Percentiles rank a stretch among this genome's conserved stretches.
phyloP scores from a whole-genome alignment of 2,888 invertebrate genomes.

The Orthonychiurus folsomi region DNA sequence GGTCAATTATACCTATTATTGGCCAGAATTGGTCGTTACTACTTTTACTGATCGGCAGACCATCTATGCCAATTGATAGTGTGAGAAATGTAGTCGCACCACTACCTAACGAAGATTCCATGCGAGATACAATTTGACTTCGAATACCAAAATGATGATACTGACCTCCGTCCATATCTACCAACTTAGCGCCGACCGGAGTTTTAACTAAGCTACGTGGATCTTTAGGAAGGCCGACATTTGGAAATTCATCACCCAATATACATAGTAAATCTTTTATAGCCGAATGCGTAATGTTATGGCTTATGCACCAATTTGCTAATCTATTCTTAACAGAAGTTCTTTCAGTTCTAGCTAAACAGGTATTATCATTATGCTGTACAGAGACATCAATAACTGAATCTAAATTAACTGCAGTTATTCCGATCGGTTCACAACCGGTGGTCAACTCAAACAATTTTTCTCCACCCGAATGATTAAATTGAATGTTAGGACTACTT shows the following conservation, averaged over 20 bases:
- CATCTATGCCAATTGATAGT: slow-evolving; percentile 12
- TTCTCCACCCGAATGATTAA: too few relatives aligned
- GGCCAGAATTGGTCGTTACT: slow-evolving; percentile 17
- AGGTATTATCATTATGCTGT: too few relatives aligned
- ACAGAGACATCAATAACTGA: too few relatives aligned
- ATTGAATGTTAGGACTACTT: too few relatives aligned
- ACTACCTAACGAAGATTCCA: neutral
- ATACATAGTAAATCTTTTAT: slow-evolving; percentile 4
- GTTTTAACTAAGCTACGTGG: slow-evolving; percentile 14
- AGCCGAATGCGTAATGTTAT: slow-evolving; percentile 11
- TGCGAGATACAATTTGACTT: neutral
- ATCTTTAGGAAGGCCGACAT: slow-evolving; percentile 6
- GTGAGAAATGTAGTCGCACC: slow-evolving; percentile 3
- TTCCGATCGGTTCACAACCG: too few relatives aligned
- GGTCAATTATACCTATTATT: slow-evolving; percentile 11
- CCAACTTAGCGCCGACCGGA: neutral
- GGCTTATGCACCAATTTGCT: slow-evolving; percentile 1
- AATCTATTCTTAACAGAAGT: too few relatives aligned
- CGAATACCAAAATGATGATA: slow-evolving; percentile 10
- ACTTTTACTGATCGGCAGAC: slow-evolving; percentile 14
- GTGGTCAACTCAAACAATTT: too few relatives aligned
- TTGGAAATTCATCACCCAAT: neutral
- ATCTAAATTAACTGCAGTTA: too few relatives aligned
- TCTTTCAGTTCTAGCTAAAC: too few relatives aligned
- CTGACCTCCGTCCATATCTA: neutral